phyloP scores from a whole-genome alignment of 2,888 invertebrate genomes.

The Panorpa germanica region DNA sequence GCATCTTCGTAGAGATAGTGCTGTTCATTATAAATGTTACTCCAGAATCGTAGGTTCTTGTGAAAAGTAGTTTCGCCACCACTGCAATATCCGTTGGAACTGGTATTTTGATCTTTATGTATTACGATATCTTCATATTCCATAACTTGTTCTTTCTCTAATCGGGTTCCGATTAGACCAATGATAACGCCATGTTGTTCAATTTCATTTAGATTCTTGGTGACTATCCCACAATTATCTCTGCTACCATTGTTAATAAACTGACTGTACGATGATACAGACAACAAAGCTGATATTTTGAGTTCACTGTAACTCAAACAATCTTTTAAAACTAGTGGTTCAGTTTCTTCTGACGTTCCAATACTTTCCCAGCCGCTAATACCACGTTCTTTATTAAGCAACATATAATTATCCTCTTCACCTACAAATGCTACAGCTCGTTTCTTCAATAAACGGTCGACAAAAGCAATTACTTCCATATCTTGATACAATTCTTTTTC shows the following conservation, averaged over 20 bases:
- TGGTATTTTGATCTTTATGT: background rate
- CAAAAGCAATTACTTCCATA: slow-evolving; percentile 25
- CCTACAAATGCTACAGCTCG: slow-evolving; percentile 30
- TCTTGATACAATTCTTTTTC: slow-evolving; percentile 23
- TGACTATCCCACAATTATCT: slow-evolving; percentile 27
- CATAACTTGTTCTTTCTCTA: slow-evolving; percentile 23
- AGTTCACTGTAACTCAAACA: slow-evolving; percentile 39
- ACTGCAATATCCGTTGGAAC: background rate
- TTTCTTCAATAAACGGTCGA: slow-evolving; percentile 30
- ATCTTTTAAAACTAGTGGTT: slow-evolving; percentile 25
- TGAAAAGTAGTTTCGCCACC: background rate
- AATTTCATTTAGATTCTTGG: slow-evolving; percentile 20
- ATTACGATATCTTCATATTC: too few relatives aligned
- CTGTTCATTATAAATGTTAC: too few relatives aligned
- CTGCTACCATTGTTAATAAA: slow-evolving; percentile 36
- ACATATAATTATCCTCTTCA: slow-evolving; percentile 23
- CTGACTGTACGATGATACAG: slow-evolving; percentile 32
- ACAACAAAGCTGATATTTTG: slow-evolving; percentile 30
- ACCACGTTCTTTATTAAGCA: slow-evolving; percentile 25
- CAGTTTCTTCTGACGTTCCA: slow-evolving; percentile 26
- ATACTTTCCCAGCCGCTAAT: slow-evolving; percentile 30
- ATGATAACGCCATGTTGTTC: slow-evolving; percentile 30
- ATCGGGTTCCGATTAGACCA: slow-evolving; percentile 26
- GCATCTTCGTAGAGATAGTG: slow-evolving; percentile 10
- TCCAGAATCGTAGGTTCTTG: background rate